Evolutionary conservation across 1,140 invertebrate genomes (phyloP).

Genomic region (Liolophura sinensis): DNA sequence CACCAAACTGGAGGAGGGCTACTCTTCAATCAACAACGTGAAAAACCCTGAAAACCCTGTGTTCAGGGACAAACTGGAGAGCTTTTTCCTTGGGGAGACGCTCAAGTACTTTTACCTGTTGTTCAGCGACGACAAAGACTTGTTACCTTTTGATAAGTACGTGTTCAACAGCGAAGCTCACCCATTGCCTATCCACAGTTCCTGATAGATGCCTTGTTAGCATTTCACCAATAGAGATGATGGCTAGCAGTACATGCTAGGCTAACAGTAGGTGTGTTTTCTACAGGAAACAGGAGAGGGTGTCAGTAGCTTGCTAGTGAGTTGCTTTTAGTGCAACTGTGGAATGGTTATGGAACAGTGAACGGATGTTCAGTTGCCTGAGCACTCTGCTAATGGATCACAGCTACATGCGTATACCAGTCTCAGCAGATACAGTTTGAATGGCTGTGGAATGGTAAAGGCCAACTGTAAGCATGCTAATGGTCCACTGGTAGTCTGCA

Average conservation of each 20-base stretch:
- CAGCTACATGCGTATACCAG: too few relatives aligned
- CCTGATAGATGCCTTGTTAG: not conserved
- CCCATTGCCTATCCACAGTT: constrained; percentile 79
- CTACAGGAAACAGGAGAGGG: too few relatives aligned
- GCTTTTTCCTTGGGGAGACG: constrained; percentile 97
- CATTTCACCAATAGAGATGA: not conserved
- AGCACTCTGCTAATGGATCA: too few relatives aligned
- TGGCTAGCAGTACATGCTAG: too few relatives aligned
- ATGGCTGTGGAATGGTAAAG: too few relatives aligned
- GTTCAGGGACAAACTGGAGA: constrained; percentile 72
- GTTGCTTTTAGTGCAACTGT: too few relatives aligned
- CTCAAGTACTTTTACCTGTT: constrained; percentile 98
- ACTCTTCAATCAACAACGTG: constrained; percentile 92
- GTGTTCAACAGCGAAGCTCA: constrained; percentile 99
- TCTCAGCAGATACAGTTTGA: too few relatives aligned
- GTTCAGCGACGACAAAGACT: constrained; percentile 86
- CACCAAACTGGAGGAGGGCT: constrained; percentile 87
- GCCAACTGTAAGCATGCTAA: too few relatives aligned
- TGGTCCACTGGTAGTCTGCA: too few relatives aligned
- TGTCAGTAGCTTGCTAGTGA: too few relatives aligned
- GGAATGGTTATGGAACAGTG: too few relatives aligned
- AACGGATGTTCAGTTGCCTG: too few relatives aligned
- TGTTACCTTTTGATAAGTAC: constrained; percentile 93
- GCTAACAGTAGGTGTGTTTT: not conserved
- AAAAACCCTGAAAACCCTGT: constrained; percentile 68